Conservation (phyloP, 2,888 invertebrate genomes). For the Yponomeuta cagnagella region DNA sequence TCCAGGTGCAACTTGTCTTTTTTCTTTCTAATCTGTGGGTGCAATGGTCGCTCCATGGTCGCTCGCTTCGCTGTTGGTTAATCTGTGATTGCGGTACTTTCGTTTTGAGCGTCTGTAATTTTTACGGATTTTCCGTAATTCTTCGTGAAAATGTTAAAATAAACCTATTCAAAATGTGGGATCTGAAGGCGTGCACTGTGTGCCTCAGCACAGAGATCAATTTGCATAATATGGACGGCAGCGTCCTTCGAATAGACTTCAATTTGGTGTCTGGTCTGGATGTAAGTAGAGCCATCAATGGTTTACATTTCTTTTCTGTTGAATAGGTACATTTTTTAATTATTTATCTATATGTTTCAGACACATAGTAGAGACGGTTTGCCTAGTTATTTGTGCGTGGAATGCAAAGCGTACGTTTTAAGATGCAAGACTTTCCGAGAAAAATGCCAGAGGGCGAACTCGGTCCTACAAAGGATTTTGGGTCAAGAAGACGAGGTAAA, state of each 20-base stretch:
- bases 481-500: conserved; percentile 48
- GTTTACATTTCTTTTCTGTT: not conserved
- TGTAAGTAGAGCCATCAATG: conserved; percentile 31
- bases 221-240: conserved; percentile 45
- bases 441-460: conserved; percentile 58
- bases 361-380: conserved; percentile 40
- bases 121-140: conserved; percentile 3
- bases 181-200: conserved; percentile 53
- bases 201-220: conserved; percentile 52
- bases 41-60: not conserved
- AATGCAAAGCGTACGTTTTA: conserved; percentile 46
- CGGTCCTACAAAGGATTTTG: conserved; percentile 47
- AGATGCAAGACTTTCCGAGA: conserved; percentile 48
- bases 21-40: no score
- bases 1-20: not conserved
- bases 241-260: conserved; percentile 45
- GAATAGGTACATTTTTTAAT: not conserved
- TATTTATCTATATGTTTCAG: conserved; percentile 34
- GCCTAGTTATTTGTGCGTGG: conserved; percentile 54
- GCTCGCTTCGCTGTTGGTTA: not conserved
- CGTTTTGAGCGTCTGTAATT: conserved; percentile 3
- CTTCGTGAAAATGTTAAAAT: not conserved
- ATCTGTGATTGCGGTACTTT: conserved; percentile 1
- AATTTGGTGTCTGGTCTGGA: conserved; percentile 52
- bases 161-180: conserved; percentile 36